Evolutionary conservation across 2,113 vertebrate species (phyloP).

Genomic region (Galeopterus variegatus): DNA sequence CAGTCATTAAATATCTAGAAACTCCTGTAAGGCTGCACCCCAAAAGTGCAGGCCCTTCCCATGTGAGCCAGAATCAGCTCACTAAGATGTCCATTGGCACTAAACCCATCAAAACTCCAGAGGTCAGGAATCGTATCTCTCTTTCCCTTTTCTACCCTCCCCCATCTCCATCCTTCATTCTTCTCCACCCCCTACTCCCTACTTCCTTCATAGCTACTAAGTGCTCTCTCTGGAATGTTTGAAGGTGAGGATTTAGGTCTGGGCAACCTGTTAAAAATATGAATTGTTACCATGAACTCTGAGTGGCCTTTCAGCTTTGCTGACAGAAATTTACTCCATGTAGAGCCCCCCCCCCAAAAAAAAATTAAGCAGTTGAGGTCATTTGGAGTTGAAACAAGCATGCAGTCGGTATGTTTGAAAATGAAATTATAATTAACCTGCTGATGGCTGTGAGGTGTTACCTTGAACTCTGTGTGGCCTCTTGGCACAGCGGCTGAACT

Average conservation of each 20-base stretch:
- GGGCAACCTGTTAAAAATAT: slow-evolving; percentile 83
- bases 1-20: slow-evolving; percentile 35
- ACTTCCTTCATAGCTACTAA: slow-evolving; percentile 72
- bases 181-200: not conserved
- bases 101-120: not conserved
- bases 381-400: slow-evolving; percentile 87
- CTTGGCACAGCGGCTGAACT: slow-evolving; percentile 87
- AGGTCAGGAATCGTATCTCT: not conserved
- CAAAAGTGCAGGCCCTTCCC: not conserved
- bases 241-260: slow-evolving; percentile 83
- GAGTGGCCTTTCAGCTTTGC: slow-evolving; percentile 86
- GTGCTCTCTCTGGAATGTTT: slow-evolving; percentile 72
- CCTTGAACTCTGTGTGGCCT: slow-evolving; percentile 87
- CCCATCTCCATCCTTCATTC: not conserved
- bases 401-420: slow-evolving; percentile 82
- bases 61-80: not conserved
- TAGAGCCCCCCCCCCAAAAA: slow-evolving; percentile 25
- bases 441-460: slow-evolving; percentile 82
- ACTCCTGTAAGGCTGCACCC: not conserved
- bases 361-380: slow-evolving; percentile 88
- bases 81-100: not conserved
- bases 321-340: slow-evolving; percentile 86
- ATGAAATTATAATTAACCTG: slow-evolving; percentile 80
- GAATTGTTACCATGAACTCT: slow-evolving; percentile 87
- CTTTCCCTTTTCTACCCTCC: not conserved